Percentiles rank a stretch among this genome's conserved stretches.
phyloP scores from a whole-genome alignment of 2,113 vertebrate species.

The Peromyscus leucopus region DNA sequence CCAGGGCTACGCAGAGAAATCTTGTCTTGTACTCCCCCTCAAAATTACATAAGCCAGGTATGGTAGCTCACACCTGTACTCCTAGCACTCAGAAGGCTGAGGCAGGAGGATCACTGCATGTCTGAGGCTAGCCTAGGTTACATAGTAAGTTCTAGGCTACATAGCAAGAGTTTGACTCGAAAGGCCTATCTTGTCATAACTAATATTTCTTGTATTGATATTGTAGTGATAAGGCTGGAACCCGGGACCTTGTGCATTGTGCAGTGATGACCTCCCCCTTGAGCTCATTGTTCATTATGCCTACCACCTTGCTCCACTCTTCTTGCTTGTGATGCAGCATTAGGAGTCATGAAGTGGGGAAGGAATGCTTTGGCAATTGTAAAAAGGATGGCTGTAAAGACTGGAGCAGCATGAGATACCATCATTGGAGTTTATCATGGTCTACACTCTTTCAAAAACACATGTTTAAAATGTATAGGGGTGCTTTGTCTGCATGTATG shows the following conservation, averaged over 20 bases:
- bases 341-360: background rate
- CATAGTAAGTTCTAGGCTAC: background rate
- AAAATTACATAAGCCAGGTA: background rate
- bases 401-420: background rate
- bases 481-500: background rate
- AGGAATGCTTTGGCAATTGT: slow-evolving; percentile 9
- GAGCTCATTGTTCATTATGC: background rate
- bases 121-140: background rate
- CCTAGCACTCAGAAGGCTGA: background rate
- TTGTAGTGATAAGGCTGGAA: background rate
- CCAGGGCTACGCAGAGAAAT: background rate
- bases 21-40: background rate
- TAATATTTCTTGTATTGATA: background rate
- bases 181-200: background rate
- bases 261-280: background rate
- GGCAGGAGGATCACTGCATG: background rate
- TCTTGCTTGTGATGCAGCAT: background rate
- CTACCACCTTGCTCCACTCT: background rate
- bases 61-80: background rate
- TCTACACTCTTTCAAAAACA: background rate
- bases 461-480: background rate
- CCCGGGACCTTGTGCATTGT: background rate
- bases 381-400: background rate
- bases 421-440: background rate
- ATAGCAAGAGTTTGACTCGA: background rate